Evolutionary conservation across 2,113 vertebrate genomes (phyloP).

Genomic region (Campylomormyrus numenius): DNA sequence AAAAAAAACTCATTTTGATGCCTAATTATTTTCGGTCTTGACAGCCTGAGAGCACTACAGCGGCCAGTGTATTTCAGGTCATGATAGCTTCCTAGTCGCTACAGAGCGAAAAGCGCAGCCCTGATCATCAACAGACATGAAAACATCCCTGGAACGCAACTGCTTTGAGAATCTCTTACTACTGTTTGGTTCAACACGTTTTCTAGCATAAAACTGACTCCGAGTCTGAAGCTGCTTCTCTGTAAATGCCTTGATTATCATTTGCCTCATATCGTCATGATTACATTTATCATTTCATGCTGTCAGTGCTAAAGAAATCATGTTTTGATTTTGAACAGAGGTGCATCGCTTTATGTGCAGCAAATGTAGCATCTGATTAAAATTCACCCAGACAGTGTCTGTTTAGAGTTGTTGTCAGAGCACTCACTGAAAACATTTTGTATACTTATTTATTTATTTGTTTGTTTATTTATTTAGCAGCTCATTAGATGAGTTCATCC

Average conservation of each 20-base stretch:
- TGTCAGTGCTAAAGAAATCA: neutral
- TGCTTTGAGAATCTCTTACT: slow-evolving; percentile 56
- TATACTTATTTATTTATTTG: neutral
- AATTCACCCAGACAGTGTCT: neutral
- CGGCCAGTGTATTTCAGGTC: slow-evolving; percentile 57
- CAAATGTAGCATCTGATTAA: neutral
- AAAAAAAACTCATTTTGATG: slow-evolving; percentile 71
- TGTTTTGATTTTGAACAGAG: neutral
- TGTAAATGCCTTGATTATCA: slow-evolving; percentile 20
- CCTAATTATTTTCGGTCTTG: slow-evolving; percentile 77
- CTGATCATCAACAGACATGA: slow-evolving; percentile 71
- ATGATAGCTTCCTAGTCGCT: slow-evolving; percentile 52
- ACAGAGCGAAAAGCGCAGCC: slow-evolving; percentile 62
- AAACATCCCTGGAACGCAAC: slow-evolving; percentile 60
- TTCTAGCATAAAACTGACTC: slow-evolving; percentile 40
- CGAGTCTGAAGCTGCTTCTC: slow-evolving; percentile 14
- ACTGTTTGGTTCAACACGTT: slow-evolving; percentile 57
- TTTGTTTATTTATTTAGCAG: neutral
- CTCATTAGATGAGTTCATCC: neutral
- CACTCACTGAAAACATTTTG: neutral
- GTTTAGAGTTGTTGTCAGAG: neutral
- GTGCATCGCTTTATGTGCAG: neutral
- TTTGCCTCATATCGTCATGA: slow-evolving; percentile 31
- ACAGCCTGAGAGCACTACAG: slow-evolving; percentile 58
- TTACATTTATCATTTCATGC: slow-evolving; percentile 16